These are phyloP conservation scores for Periophthalmus modestus DNA, from an alignment of 2,113 vertebrate species.

Conservation along the genomic window DNA sequence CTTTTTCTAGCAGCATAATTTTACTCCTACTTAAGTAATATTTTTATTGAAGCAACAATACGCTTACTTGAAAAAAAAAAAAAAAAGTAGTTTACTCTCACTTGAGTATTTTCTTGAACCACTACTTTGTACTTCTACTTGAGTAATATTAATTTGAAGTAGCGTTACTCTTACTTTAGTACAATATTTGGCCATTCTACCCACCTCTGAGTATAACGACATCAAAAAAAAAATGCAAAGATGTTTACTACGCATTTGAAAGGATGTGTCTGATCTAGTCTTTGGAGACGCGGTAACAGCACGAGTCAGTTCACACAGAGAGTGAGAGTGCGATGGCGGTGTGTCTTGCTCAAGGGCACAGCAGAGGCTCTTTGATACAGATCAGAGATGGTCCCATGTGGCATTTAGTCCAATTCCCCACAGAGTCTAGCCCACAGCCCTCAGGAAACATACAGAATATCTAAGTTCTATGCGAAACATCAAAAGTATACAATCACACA, in stretches of 20 bases:
- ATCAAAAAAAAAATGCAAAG: constrained; percentile 1
- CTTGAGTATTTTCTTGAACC: too few species aligned
- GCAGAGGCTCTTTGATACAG: constrained; percentile 44
- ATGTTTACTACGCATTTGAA: constrained; percentile 14
- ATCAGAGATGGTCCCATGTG: constrained; percentile 42
- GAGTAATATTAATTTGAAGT: too few species aligned
- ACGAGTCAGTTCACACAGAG: constrained; percentile 30
- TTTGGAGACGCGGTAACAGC: constrained; percentile 40
- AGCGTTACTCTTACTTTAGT: too few species aligned
- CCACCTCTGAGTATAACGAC: background rate
- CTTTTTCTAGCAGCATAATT: too few species aligned
- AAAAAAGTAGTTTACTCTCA: too few species aligned
- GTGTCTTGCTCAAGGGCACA: constrained; percentile 39
- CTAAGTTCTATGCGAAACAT: background rate
- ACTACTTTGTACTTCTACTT: too few species aligned
- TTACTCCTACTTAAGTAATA: too few species aligned
- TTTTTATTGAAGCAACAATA: too few species aligned
- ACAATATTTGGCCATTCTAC: too few species aligned
- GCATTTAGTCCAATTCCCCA: constrained; percentile 32
- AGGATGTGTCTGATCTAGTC: constrained; percentile 33
- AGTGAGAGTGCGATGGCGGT: constrained; percentile 12
- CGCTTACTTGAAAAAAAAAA: too few species aligned
- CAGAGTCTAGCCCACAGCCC: background rate
- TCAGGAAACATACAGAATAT: background rate
- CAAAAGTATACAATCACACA: background rate